Evolutionary conservation across 2,888 invertebrate species (phyloP).

Genomic region (Drosophila kambysellisi): DNA sequence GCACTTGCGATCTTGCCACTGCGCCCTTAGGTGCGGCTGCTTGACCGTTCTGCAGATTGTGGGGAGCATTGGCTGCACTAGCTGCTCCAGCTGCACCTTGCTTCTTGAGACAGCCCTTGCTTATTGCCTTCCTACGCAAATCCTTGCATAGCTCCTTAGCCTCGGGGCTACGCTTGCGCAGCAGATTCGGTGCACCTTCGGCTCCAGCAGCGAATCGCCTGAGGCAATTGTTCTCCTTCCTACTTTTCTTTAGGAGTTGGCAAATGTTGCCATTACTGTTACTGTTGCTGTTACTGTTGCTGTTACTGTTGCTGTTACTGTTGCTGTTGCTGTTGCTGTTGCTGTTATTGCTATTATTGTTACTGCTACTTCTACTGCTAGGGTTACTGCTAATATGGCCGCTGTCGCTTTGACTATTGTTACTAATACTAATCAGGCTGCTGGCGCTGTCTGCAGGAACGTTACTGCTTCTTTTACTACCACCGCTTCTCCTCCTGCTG

Average conservation of each 20-base stretch:
- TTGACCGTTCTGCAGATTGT: neutral
- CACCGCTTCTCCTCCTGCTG: constrained; percentile 59
- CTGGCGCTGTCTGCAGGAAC: constrained; percentile 70
- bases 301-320: constrained; percentile 60
- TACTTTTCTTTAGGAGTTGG: constrained; percentile 32
- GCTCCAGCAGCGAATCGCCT: constrained; percentile 34
- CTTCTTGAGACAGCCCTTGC: constrained; percentile 59
- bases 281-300: constrained; percentile 40
- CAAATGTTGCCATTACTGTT: constrained; percentile 14
- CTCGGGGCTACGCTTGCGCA: constrained; percentile 69
- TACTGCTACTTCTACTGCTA: constrained; percentile 68
- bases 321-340: constrained; percentile 47
- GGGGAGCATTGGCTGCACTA: neutral
- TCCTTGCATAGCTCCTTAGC: constrained; percentile 48
- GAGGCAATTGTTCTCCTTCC: constrained; percentile 79
- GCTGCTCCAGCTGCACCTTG: neutral
- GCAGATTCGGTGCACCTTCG: constrained; percentile 38
- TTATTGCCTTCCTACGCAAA: constrained; percentile 41
- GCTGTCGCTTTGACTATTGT: constrained; percentile 75
- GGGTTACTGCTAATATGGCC: constrained; percentile 76
- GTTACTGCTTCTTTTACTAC: constrained; percentile 61
- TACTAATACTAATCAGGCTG: constrained; percentile 78
- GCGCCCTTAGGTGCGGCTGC: constrained; percentile 12
- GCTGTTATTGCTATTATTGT: constrained; percentile 47
- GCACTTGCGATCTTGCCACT: constrained; percentile 10